phyloP scores from a whole-genome alignment of 2,797 vertebrate species.

The Apogon talboti region DNA sequence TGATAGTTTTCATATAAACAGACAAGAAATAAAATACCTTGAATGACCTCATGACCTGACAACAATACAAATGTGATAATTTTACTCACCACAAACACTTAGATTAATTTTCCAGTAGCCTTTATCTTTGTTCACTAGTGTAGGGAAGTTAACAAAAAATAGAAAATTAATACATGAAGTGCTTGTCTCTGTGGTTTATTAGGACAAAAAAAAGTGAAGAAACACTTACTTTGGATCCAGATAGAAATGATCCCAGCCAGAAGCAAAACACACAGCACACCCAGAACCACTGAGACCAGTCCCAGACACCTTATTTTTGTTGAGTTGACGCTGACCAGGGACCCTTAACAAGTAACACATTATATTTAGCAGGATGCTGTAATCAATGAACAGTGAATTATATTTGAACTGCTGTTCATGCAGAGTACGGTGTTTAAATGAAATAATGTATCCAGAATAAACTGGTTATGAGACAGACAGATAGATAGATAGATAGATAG shows the following conservation, averaged over 20 bases:
- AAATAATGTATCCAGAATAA: no score
- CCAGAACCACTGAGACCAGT: constrained; percentile 1
- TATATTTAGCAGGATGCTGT: background rate
- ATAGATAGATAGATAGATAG: no score
- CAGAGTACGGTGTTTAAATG: no score
- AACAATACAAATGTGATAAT: no score
- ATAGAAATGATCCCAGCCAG: constrained; percentile 46
- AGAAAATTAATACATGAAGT: background rate
- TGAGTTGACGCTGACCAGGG: constrained; percentile 7
- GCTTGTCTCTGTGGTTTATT: background rate
- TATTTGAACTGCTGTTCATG: no score
- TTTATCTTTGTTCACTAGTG: constrained; percentile 28
- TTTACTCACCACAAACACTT: constrained; percentile 16
- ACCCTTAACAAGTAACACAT: constrained; percentile 36
- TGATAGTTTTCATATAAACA: no score
- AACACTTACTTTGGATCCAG: constrained; percentile 46
- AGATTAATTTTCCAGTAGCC: background rate
- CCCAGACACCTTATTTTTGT: constrained; percentile 18
- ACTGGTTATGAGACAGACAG: background rate
- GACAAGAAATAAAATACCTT: no score
- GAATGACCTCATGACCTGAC: no score
- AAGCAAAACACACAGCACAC: constrained; percentile 50
- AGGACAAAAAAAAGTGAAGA: constrained; percentile 3
- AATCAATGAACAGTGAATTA: background rate
- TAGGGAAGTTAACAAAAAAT: constrained; percentile 7